Evolutionary conservation across 1,140 invertebrate genomes (phyloP).

Genomic region (Drosophila arawakana): DNA sequence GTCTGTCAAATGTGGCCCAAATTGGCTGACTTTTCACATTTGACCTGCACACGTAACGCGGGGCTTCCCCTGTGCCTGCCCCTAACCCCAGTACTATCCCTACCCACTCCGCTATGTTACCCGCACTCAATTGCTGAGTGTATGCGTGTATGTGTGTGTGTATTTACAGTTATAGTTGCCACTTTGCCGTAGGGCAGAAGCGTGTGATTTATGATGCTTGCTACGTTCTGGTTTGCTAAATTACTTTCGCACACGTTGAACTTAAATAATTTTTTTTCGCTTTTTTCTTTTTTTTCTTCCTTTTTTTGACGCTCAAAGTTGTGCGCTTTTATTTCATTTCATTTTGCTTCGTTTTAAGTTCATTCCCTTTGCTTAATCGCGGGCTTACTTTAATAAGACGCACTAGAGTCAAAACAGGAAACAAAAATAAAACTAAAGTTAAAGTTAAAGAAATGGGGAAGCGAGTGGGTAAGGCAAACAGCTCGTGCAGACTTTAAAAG

Average conservation of each 20-base stretch:
- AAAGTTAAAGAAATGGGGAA: background rate
- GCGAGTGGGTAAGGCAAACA: too few relatives aligned
- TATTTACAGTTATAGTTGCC: conserved; percentile 69
- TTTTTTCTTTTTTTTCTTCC: too few relatives aligned
- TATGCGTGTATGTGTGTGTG: conserved; percentile 38
- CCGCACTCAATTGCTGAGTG: background rate
- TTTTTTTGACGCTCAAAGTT: conserved; percentile 29
- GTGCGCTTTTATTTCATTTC: conserved; percentile 26
- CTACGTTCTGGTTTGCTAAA: conserved; percentile 65
- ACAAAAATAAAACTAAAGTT: background rate
- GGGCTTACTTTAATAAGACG: conserved; percentile 59
- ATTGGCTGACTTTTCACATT: conserved; percentile 80
- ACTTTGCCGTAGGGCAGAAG: conserved; percentile 46
- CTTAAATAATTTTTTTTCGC: conserved; percentile 41
- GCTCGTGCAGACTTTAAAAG: too few relatives aligned
- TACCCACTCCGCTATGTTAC: too few relatives aligned
- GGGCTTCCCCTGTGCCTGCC: background rate
- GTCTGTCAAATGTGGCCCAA: conserved; percentile 74
- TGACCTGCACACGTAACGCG: conserved; percentile 76
- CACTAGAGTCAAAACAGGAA: background rate
- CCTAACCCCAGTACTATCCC: background rate
- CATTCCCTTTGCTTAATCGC: conserved; percentile 40
- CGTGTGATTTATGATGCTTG: conserved; percentile 78
- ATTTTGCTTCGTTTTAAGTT: background rate
- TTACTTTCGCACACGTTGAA: conserved; percentile 68